A percentile compares a stretch with the other conserved stretches of the same genome.
Conservation (phyloP, 2,113 vertebrate genomes). For the Apteryx owenii region DNA sequence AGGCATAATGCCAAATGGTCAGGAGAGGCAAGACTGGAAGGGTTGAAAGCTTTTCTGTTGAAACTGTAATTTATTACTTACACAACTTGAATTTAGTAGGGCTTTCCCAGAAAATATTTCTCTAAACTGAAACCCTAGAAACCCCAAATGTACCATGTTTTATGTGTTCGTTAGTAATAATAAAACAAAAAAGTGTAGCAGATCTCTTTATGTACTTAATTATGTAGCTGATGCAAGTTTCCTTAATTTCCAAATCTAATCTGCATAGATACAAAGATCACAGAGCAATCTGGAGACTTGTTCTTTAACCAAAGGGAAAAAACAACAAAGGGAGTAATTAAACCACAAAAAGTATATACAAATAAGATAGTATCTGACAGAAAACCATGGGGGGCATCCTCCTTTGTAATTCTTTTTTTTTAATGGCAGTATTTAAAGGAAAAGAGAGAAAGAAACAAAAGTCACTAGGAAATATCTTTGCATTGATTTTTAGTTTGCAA, state of each 20-base stretch:
- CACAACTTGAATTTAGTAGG: neutral
- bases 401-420: slow-evolving; percentile 31
- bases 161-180: neutral
- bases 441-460: slow-evolving; percentile 33
- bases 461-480: slow-evolving; percentile 4
- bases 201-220: slow-evolving; percentile 55
- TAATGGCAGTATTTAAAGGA: slow-evolving; percentile 51
- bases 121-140: slow-evolving; percentile 6
- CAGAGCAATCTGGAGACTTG: slow-evolving; percentile 63
- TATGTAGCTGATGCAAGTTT: slow-evolving; percentile 59
- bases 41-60: neutral
- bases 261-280: slow-evolving; percentile 71
- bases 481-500: neutral
- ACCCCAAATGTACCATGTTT: neutral
- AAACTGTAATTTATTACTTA: neutral
- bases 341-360: slow-evolving; percentile 71
- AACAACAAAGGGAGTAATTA: slow-evolving; percentile 75
- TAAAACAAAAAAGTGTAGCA: neutral
- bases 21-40: neutral
- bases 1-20: neutral
- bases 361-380: slow-evolving; percentile 78
- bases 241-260: slow-evolving; percentile 66
- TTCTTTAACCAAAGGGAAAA: slow-evolving; percentile 32
- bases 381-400: slow-evolving; percentile 66
- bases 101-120: neutral